Base-by-base conservation (phyloP, 2,113 vertebrate genomes). In the Python bivittatus region DNA sequence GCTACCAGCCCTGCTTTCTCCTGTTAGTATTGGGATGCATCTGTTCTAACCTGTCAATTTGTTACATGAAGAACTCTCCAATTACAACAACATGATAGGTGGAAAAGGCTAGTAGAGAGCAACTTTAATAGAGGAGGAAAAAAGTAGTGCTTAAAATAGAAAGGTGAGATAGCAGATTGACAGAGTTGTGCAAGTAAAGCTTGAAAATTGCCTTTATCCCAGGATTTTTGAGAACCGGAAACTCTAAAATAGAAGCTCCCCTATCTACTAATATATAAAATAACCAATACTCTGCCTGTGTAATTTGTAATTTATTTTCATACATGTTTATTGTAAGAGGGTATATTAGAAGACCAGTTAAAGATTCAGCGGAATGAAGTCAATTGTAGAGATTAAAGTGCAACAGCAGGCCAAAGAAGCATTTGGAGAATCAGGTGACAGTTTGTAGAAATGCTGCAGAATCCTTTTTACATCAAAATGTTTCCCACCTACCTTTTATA, bases 1-100 rank as follows among this genome's bases (percentile, higher is more conserved):
- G 29, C 57, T 56, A 42, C 86, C 56, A 42, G 23, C 10, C 38
- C 52, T 91, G 22, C 57, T 27, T 89, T 64, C 57, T 58, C 29
- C n/a, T 85, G 56, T n/a, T 93, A 58, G 25, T 84, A 38, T 84
- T 44, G 13, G 68, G 90, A 17, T 84, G 57, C 92, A 93, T 84
- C 92, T 91, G 90, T 91, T 91, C 68, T 91, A 88, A 84, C 89
- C 54, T 88, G 84, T 93, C 92, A 93, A 25, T 38, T 84, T 52
- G 48, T 91, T 44, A 84, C 53, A 0, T 1, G 86, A 23, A 92
- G 84, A 92, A 89, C 54, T 2, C 56, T 91, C 57, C 13, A 54
- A 52, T 42, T 86, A 89, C 57, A 29, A n/a, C 44, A 33, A 42
- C 86, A 8, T 8, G 4, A 57, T 0, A 0, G 86, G 91, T 27